Percentiles rank a stretch among this genome's conserved stretches.
Evolutionary conservation across 2,113 vertebrate genomes (phyloP).

Genomic region (Psettodes erumei): DNA sequence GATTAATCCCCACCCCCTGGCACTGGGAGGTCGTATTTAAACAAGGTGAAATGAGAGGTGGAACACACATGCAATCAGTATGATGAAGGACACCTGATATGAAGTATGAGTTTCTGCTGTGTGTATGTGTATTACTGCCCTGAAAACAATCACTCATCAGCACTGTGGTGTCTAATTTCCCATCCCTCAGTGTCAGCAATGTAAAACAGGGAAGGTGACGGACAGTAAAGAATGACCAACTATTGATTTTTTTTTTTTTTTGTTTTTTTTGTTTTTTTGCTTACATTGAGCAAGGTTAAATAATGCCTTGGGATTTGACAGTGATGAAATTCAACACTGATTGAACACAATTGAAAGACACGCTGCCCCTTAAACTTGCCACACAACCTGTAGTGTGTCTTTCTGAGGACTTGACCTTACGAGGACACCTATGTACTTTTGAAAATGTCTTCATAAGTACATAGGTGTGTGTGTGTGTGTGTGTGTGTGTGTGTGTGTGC

Average conservation of each 20-base stretch:
- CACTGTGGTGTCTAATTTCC: conserved; percentile 9
- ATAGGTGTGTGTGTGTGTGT: no score
- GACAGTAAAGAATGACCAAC: neutral
- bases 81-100: conserved; percentile 16
- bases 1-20: conserved; percentile 55
- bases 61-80: neutral
- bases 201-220: neutral
- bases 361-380: neutral
- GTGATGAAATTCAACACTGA: neutral
- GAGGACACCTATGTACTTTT: neutral
- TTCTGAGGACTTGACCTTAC: neutral
- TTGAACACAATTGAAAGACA: neutral
- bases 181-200: neutral
- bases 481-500: no score
- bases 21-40: conserved; percentile 35
- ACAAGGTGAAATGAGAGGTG: conserved; percentile 45
- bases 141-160: neutral
- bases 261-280: no score
- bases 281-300: neutral
- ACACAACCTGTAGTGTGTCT: conserved; percentile 12
- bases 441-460: neutral
- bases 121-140: neutral
- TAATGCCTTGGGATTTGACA: neutral
- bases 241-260: conserved; percentile 18
- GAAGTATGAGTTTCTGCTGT: neutral